Evolutionary conservation across 2,888 invertebrate species (phyloP), one percentile per base, ranked within the genome.

Genomic region (Operophtera brumata): DNA sequence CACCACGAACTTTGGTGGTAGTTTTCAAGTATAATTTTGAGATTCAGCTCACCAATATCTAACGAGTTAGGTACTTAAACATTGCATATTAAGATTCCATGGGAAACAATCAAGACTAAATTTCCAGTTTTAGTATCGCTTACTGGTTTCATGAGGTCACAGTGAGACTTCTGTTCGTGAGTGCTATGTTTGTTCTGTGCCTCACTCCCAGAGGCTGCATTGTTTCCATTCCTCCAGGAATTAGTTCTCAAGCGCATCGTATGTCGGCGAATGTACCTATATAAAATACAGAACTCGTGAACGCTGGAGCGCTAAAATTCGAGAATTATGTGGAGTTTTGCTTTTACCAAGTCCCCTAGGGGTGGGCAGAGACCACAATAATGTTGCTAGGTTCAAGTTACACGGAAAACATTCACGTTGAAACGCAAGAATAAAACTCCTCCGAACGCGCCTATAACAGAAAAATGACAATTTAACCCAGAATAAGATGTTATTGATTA

Each of bases 141-240:
- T n/a, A n/a, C n/a, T n/a, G 20, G 2, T 20, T 20, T 20, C 20
- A 20, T 20, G 20, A 20, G 2, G 20, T 3, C 20, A 4, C 0
- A 30, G 42, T 42, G 32, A 34, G 28, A 2, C 6, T 7, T 12
- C n/a, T 40, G 25, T 43, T 30, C 8, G 10, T 20, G 2, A 37
- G 8, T 42, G 3, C 4, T 20, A 13, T 11, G 7, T 41, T 20
- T 26, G 9, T 13, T 32, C 45, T 54, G 41, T 53, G 42, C 14
- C n/a, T 2, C 6, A 2, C 41, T 20, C 20, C 4, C 12, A 9
- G n/a, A 13, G 35, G 37, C 56, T 61, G 64, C 63, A 66, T 66
- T 56, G 63, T 60, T 63, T 57, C 62, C 66, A 67, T 73, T 69
- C 70, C 67, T 67, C 64, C 58, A 67, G 70, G 67, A 73, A 70